Conservation (phyloP, 2,797 vertebrate species). For the Peromyscus eremicus region DNA sequence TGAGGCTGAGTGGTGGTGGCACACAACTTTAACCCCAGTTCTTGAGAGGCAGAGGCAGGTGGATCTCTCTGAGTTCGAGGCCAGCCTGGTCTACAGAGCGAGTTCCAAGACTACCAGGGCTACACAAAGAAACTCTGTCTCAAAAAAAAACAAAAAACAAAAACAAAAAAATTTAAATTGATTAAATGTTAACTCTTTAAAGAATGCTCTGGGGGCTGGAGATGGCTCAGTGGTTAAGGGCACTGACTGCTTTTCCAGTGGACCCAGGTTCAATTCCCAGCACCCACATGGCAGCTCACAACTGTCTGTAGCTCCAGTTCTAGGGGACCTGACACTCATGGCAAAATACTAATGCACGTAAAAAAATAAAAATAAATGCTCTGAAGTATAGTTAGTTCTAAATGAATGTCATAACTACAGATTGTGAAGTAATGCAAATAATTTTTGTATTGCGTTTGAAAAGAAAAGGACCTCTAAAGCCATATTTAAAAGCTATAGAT, state of each 20-base stretch:
- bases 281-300: too few species aligned
- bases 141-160: background rate
- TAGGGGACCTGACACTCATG: too few species aligned
- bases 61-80: background rate
- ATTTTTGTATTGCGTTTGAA: background rate
- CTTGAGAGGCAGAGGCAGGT: background rate
- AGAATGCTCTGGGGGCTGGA: too few species aligned
- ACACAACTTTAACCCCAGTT: background rate
- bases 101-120: background rate
- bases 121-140: background rate
- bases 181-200: conserved; percentile 38
- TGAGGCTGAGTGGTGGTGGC: background rate
- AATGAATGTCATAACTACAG: background rate
- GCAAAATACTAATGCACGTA: too few species aligned
- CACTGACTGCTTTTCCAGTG: too few species aligned
- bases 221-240: too few species aligned
- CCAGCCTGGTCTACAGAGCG: background rate
- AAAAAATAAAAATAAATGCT: background rate
- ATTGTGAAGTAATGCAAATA: conserved; percentile 28
- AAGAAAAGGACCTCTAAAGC: background rate
- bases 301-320: too few species aligned
- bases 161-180: background rate
- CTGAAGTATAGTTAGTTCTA: conserved; percentile 32
- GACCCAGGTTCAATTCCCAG: too few species aligned
- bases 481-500: background rate